Percentiles rank a stretch among this genome's conserved stretches.
Evolutionary conservation across 2,113 vertebrate species (phyloP).

Genomic region (Hippolais icterina): DNA sequence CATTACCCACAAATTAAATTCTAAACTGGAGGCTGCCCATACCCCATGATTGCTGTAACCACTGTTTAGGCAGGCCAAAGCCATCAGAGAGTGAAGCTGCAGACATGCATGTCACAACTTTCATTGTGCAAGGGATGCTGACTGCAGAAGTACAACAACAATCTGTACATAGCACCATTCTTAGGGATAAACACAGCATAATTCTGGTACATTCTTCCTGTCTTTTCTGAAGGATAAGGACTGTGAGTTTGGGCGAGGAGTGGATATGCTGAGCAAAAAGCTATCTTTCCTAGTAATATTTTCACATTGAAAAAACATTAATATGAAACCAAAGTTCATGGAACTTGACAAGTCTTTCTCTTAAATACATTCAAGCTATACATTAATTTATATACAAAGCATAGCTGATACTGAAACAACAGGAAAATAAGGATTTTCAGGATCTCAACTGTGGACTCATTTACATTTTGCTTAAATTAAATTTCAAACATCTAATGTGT

Average conservation of each 20-base stretch:
- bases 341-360: not conserved
- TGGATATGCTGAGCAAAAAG: not conserved
- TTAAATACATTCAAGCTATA: not conserved
- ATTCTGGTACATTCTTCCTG: not conserved
- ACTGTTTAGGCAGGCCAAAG: not conserved
- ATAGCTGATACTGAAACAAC: not conserved
- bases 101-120: rapidly evolving
- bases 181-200: not conserved
- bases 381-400: not conserved
- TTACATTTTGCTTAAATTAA: not conserved
- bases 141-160: not conserved
- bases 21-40: not conserved
- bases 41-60: not conserved
- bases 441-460: not conserved
- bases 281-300: not conserved
- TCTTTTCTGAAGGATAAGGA: not conserved
- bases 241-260: not conserved
- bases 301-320: not conserved
- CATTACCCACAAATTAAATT: not conserved
- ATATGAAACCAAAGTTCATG: not conserved
- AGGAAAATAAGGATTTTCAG: not conserved
- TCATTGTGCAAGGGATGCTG: rapidly evolving
- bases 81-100: not conserved
- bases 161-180: rapidly evolving
- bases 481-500: not conserved